phyloP scores from a whole-genome alignment of 2,888 invertebrate species.

The Schizotus pectinicornis region DNA sequence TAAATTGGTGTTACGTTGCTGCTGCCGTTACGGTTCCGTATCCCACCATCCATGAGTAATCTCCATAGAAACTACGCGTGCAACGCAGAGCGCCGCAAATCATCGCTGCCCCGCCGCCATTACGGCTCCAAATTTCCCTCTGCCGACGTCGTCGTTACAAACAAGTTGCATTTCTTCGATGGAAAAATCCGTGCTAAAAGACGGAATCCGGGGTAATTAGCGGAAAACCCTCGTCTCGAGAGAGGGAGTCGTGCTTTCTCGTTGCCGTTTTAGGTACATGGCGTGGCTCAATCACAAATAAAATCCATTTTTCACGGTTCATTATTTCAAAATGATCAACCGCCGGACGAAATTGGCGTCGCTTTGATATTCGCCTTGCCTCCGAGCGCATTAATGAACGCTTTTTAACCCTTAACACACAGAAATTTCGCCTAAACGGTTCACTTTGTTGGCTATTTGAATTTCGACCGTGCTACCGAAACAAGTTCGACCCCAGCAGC shows the following conservation, averaged over 20 bases:
- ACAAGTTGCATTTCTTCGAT: too few species aligned
- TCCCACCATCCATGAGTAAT: constrained; percentile 2
- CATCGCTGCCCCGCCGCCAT: too few species aligned
- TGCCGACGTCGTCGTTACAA: too few species aligned
- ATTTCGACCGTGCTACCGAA: constrained; percentile 7
- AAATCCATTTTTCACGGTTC: too few species aligned
- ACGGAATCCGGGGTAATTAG: too few species aligned
- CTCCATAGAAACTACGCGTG: background rate
- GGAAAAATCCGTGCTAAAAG: too few species aligned
- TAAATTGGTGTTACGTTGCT: background rate
- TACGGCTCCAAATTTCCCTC: too few species aligned
- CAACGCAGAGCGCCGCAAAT: too few species aligned
- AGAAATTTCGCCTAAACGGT: constrained; percentile 16
- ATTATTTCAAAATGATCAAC: constrained; percentile 10
- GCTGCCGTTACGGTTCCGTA: background rate
- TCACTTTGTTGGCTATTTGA: constrained; percentile 19
- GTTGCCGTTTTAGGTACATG: too few species aligned
- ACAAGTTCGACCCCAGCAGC: background rate
- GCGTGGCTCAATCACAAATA: too few species aligned
- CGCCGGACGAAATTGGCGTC: constrained; percentile 10
- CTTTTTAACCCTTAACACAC: constrained; percentile 16
- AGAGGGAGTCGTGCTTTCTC: too few species aligned
- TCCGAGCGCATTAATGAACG: constrained; percentile 16
- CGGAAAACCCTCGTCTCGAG: too few species aligned
- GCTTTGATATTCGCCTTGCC: constrained; percentile 15